A percentile compares a stretch with the other conserved stretches of the same genome.
phyloP scores from a whole-genome alignment of 2,113 vertebrate species.

The Picathartes gymnocephalus region DNA sequence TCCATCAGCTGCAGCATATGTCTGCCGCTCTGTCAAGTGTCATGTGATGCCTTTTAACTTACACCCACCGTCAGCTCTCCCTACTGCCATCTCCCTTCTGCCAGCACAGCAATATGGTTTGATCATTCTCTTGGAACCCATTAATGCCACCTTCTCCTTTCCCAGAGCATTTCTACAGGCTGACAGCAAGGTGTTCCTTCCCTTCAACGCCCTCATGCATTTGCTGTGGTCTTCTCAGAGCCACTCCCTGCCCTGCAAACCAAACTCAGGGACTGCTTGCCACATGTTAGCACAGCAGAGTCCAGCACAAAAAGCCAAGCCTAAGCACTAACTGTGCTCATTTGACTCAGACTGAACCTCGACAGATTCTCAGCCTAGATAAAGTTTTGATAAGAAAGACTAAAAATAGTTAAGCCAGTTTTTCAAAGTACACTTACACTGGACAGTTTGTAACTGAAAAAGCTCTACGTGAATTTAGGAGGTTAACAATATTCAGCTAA shows the following conservation, averaged over 20 bases:
- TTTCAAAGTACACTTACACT: not conserved
- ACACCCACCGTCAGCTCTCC: not conserved
- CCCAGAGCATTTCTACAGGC: not conserved
- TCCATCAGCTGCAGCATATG: not conserved
- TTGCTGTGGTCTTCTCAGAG: not conserved
- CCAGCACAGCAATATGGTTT: constrained; percentile 12
- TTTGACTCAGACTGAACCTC: not conserved
- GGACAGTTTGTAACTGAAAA: not conserved
- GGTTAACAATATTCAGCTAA: not conserved
- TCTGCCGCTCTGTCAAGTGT: not conserved
- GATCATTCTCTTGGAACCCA: not conserved
- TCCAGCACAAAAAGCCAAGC: not conserved
- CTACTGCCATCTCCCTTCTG: constrained; percentile 3
- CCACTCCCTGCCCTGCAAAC: not conserved
- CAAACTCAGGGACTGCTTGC: not conserved
- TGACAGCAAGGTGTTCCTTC: not conserved
- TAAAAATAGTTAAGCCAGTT: not conserved
- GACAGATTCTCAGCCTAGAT: not conserved
- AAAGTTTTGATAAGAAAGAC: not conserved
- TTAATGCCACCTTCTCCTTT: not conserved
- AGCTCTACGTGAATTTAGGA: not conserved
- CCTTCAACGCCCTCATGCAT: not conserved
- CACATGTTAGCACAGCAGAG: fast-evolving
- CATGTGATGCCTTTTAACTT: not conserved
- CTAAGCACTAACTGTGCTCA: not conserved